phyloP scores from a whole-genome alignment of 2,113 vertebrate species.

The Hippocampus barbouri region DNA sequence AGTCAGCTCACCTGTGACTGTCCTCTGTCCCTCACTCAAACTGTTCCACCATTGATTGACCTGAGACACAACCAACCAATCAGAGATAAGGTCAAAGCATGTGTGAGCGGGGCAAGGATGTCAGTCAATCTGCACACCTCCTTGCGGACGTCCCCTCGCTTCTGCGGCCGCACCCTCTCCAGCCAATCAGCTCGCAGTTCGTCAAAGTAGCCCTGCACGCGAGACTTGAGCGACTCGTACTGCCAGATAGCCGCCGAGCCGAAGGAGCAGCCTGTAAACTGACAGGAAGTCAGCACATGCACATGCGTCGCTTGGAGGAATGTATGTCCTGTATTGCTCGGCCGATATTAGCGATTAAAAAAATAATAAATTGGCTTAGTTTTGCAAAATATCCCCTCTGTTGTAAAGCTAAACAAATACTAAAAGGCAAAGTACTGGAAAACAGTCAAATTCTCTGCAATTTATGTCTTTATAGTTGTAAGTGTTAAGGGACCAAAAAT shows the following conservation, averaged over 20 bases:
- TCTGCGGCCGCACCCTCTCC: constrained; percentile 82
- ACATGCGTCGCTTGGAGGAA: neutral
- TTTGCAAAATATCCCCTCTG: too few species aligned
- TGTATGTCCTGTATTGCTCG: too few species aligned
- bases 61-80: constrained; percentile 70
- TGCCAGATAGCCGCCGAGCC: constrained; percentile 91
- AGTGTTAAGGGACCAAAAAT: too few species aligned
- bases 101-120: neutral
- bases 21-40: constrained; percentile 89
- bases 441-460: too few species aligned
- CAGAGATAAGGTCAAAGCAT: neutral
- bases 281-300: constrained; percentile 41
- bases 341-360: too few species aligned
- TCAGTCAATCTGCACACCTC: constrained; percentile 69
- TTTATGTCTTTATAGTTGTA: too few species aligned
- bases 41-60: constrained; percentile 95
- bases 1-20: constrained; percentile 84
- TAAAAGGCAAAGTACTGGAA: too few species aligned
- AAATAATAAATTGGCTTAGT: too few species aligned
- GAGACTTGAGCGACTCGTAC: constrained; percentile 87
- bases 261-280: constrained; percentile 95
- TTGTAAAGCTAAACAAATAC: too few species aligned
- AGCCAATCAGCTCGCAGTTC: constrained; percentile 84
- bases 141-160: constrained; percentile 83
- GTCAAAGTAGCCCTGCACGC: constrained; percentile 85